A percentile compares a stretch with the other conserved stretches of the same genome.
Conservation (phyloP, 2,113 vertebrate genomes). For the Gobius niger region DNA sequence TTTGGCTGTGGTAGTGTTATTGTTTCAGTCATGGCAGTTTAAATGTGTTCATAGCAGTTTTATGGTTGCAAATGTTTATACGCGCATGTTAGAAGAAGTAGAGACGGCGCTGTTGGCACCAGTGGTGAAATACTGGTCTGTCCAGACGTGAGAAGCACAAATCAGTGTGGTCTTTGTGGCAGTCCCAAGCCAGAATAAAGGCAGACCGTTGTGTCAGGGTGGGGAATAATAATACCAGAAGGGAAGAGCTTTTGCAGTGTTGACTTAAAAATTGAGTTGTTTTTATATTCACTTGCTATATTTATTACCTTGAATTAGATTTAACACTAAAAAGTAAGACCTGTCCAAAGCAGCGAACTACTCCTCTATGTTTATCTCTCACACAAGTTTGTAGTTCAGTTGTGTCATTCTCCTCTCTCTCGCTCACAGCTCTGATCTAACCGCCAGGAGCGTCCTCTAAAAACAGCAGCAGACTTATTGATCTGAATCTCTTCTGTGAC, state of each 20-base stretch:
- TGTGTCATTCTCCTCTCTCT: conserved; percentile 32
- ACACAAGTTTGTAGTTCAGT: conserved; percentile 19
- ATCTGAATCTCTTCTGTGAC: conserved; percentile 50
- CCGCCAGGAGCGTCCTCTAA: conserved; percentile 34
- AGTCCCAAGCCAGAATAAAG: too few relatives aligned
- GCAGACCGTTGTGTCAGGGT: too few relatives aligned
- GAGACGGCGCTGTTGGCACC: neutral
- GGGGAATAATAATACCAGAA: too few relatives aligned
- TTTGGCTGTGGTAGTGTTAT: conserved; percentile 43
- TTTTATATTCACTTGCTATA: too few relatives aligned
- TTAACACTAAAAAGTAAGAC: too few relatives aligned
- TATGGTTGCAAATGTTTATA: neutral
- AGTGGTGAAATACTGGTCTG: too few relatives aligned
- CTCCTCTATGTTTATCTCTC: conserved; percentile 11
- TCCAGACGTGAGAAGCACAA: too few relatives aligned
- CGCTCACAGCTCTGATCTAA: conserved; percentile 30
- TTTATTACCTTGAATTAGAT: too few relatives aligned
- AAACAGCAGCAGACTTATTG: conserved; percentile 56
- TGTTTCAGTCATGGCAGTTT: conserved; percentile 15
- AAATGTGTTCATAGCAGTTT: neutral
- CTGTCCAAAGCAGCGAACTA: neutral
- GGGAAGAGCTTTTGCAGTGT: too few relatives aligned
- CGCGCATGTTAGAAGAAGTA: neutral
- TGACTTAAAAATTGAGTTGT: too few relatives aligned
- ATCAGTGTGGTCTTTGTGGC: too few relatives aligned